Percentiles rank a stretch among this genome's conserved stretches.
Conservation (phyloP, 2,113 vertebrate genomes). For the Ochotona curzoniae region DNA sequence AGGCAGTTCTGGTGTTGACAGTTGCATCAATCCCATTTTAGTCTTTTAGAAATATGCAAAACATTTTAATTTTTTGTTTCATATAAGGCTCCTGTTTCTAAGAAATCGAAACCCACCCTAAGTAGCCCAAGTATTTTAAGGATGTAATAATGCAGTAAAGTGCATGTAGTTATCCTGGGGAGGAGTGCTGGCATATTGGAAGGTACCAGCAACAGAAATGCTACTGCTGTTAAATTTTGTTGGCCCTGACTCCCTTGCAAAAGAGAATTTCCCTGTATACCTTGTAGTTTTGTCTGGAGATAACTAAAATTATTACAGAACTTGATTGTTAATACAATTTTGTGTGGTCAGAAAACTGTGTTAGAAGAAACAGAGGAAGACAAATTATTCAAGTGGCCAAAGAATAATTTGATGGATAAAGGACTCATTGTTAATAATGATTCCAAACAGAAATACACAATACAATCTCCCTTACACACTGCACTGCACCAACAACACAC, state of each 20-base stretch:
- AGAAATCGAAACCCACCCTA: not conserved
- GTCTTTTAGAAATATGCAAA: not conserved
- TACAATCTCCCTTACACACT: too few species aligned
- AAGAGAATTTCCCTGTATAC: not conserved
- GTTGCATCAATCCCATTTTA: not conserved
- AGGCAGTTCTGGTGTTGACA: not conserved
- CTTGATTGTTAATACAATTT: not conserved
- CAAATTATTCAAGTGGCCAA: not conserved
- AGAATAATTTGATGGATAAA: not conserved
- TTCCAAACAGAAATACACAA: not conserved
- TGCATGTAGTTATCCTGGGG: not conserved
- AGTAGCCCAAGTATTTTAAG: not conserved
- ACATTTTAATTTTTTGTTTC: not conserved
- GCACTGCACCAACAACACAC: too few species aligned
- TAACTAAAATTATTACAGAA: not conserved
- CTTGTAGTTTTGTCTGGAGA: not conserved
- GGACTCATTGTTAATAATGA: not conserved
- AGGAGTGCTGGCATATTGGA: not conserved
- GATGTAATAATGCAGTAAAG: not conserved
- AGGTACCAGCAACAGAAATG: not conserved
- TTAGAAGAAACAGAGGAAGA: not conserved
- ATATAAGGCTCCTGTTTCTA: not conserved
- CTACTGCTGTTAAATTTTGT: not conserved
- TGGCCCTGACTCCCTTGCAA: not conserved
- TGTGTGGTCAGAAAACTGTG: not conserved